These are phyloP conservation scores for Polietes domitor DNA, from an alignment of 2,888 invertebrate species.

Conservation along the genomic window DNA sequence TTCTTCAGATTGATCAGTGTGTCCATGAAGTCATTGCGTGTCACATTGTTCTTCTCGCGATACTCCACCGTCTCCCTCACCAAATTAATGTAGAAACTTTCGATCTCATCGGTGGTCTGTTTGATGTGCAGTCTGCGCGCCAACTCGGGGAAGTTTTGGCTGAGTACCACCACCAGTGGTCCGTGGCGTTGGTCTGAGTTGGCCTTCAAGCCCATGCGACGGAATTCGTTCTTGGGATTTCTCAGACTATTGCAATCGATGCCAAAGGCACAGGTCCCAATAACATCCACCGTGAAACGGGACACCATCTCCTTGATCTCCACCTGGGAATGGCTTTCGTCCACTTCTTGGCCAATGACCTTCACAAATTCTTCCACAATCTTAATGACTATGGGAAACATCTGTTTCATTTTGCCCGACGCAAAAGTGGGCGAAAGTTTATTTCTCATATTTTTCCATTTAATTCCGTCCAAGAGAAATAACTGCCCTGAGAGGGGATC, in stretches of 20 bases:
- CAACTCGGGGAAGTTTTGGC: conserved; percentile 70
- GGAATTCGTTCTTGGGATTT: conserved; percentile 79
- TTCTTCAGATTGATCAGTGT: conserved; percentile 82
- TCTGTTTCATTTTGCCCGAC: conserved; percentile 77
- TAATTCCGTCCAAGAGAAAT: conserved; percentile 76
- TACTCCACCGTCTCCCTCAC: conserved; percentile 71
- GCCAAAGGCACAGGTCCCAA: conserved; percentile 81
- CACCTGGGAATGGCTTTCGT: conserved; percentile 67
- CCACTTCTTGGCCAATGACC: conserved; percentile 64
- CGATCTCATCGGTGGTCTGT: conserved; percentile 69
- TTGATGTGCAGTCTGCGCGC: conserved; percentile 71
- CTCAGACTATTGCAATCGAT: conserved; percentile 81
- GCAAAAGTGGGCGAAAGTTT: conserved; percentile 80
- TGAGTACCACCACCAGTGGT: conserved; percentile 38
- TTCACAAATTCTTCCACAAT: conserved; percentile 69
- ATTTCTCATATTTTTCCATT: conserved; percentile 80
- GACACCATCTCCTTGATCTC: conserved; percentile 81
- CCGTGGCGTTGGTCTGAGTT: conserved; percentile 69
- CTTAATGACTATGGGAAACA: conserved; percentile 73
- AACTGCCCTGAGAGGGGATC: conserved; percentile 79
- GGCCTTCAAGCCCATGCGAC: conserved; percentile 71
- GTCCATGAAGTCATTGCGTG: conserved; percentile 83
- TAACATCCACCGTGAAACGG: conserved; percentile 82
- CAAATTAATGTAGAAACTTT: conserved; percentile 80
- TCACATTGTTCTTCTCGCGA: conserved; percentile 76